Evolutionary conservation across 2,113 vertebrate genomes (phyloP).

Genomic region (Bambusicola thoracicus): DNA sequence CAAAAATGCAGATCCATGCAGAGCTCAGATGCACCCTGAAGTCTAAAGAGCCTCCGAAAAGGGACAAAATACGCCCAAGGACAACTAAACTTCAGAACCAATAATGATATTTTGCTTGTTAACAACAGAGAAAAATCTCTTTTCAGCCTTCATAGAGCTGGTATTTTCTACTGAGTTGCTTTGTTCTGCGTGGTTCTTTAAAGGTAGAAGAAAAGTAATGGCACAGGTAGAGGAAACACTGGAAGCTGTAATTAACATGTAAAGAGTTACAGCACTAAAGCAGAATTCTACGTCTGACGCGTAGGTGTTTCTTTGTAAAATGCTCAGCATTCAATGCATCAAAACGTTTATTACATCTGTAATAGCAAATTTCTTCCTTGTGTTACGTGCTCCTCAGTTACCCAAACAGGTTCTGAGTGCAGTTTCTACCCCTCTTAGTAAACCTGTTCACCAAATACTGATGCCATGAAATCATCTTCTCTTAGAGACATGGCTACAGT

Average conservation of each 20-base stretch:
- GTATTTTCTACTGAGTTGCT: neutral
- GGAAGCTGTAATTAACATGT: neutral
- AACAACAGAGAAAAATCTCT: neutral
- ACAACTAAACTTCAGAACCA: neutral
- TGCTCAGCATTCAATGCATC: neutral
- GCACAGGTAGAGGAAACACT: neutral
- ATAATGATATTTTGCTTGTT: neutral
- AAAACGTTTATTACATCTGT: neutral
- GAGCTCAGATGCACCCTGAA: neutral
- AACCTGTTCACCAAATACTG: neutral
- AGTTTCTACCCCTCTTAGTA: neutral
- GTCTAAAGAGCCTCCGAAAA: neutral
- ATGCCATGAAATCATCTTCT: neutral
- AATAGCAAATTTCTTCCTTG: neutral
- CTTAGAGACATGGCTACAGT: neutral
- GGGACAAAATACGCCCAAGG: neutral
- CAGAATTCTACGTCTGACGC: neutral
- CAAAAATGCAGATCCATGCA: neutral
- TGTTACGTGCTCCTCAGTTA: neutral
- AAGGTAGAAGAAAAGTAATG: neutral
- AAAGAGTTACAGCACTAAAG: neutral
- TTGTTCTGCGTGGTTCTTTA: rapidly evolving
- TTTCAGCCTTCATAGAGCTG: neutral
- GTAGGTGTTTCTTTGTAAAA: constrained; percentile 13
- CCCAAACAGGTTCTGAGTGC: neutral